Conservation (phyloP, 2,888 invertebrate species). For the Protonemura montana region DNA sequence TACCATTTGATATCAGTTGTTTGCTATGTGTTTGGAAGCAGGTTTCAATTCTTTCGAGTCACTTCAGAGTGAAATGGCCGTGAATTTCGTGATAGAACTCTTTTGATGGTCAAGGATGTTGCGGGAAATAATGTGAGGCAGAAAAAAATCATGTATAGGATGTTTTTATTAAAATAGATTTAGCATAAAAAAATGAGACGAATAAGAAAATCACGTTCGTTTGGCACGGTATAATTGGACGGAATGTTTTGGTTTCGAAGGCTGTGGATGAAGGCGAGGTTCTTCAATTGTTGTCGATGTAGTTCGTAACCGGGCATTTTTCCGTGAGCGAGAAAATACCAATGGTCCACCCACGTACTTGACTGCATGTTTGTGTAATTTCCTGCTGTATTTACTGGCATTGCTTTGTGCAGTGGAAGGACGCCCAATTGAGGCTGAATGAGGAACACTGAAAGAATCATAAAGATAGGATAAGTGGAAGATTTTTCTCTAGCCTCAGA, state of each 20-base stretch:
- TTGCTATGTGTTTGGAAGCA: neutral
- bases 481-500: neutral
- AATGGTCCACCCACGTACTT: neutral
- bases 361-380: neutral
- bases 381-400: neutral
- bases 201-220: neutral
- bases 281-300: neutral
- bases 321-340: neutral
- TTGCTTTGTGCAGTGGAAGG: neutral
- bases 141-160: neutral
- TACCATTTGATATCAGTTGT: neutral
- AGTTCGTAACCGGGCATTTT: neutral
- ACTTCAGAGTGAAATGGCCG: neutral
- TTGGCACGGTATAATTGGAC: neutral
- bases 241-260: neutral
- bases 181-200: slow-evolving; percentile 1
- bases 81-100: slow-evolving; percentile 7
- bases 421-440: neutral
- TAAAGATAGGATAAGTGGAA: neutral
- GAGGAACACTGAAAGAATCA: neutral
- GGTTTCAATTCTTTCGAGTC: neutral
- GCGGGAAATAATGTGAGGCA: neutral
- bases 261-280: slow-evolving; percentile 3
- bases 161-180: slow-evolving; percentile 25
- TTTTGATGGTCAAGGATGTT: slow-evolving; percentile 25